phyloP scores from a whole-genome alignment of 2,113 vertebrate species.

The Tyrannus savana region DNA sequence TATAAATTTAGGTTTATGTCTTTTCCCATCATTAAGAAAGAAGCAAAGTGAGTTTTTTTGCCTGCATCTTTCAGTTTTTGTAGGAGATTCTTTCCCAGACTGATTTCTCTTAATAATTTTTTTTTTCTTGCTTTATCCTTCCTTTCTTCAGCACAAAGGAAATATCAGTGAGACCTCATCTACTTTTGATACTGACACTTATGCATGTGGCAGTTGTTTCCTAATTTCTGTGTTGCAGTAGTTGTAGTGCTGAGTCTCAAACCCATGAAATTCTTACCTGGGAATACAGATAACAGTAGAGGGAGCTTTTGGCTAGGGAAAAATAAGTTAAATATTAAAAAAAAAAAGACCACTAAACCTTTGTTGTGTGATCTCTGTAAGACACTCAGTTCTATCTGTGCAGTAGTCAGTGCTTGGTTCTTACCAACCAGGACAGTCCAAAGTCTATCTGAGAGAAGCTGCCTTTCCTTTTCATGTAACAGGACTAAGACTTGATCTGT shows the following conservation, averaged over 20 bases:
- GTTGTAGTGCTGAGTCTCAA: neutral
- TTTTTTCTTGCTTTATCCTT: neutral
- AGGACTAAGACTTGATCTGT: neutral
- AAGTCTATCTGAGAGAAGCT: neutral
- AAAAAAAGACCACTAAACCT: neutral
- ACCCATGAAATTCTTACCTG: neutral
- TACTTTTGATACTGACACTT: neutral
- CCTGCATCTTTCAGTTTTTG: neutral
- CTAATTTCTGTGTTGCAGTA: neutral
- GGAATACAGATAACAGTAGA: neutral
- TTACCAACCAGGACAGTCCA: neutral
- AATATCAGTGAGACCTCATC: neutral
- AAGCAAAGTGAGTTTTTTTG: neutral
- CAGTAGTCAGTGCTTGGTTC: neutral
- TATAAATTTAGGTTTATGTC: neutral
- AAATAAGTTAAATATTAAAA: neutral
- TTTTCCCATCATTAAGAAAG: neutral
- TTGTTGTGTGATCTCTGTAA: neutral
- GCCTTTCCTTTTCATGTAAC: neutral
- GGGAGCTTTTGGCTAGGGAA: neutral
- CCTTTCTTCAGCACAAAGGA: neutral
- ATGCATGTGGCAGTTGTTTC: neutral
- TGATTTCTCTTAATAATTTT: neutral
- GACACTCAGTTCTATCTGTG: neutral
- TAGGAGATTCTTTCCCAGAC: neutral